phyloP scores from a whole-genome alignment of 2,888 invertebrate genomes.

The Calliscelio sp. region DNA sequence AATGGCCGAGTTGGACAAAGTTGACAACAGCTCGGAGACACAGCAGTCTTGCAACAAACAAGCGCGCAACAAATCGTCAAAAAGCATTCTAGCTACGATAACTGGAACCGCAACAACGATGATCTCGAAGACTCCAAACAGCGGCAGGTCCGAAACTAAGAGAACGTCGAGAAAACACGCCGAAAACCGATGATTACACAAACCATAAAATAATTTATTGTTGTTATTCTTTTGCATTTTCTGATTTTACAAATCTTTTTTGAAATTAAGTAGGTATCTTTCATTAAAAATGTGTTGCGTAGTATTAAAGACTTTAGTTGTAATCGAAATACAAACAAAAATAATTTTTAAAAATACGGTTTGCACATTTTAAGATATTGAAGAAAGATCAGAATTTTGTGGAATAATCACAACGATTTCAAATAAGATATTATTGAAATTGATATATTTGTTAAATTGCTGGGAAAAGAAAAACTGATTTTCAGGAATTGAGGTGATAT shows the following conservation, averaged over 20 bases:
- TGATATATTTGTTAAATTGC: slow-evolving; percentile 58
- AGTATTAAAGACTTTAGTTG: no score
- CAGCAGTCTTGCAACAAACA: slow-evolving; percentile 51
- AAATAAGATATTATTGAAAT: slow-evolving; percentile 12
- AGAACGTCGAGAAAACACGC: slow-evolving; percentile 77
- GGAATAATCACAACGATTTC: not conserved
- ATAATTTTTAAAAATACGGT: no score
- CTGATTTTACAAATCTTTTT: no score
- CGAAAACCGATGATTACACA: slow-evolving; percentile 61
- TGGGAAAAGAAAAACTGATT: slow-evolving; percentile 52
- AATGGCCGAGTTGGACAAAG: slow-evolving; percentile 93
- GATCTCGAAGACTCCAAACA: slow-evolving; percentile 63
- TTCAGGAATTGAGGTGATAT: slow-evolving; percentile 68
- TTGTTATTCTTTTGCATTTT: slow-evolving; percentile 17
- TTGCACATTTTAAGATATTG: no score
- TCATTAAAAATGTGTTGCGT: no score
- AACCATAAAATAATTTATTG: not conserved
- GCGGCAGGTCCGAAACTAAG: slow-evolving; percentile 75
- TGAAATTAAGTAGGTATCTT: no score
- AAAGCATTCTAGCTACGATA: slow-evolving; percentile 32
- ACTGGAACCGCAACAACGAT: slow-evolving; percentile 58
- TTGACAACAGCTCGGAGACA: slow-evolving; percentile 74
- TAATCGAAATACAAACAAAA: no score
- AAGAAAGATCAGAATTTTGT: no score
- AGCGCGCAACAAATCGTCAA: slow-evolving; percentile 49